Evolutionary conservation across 2,113 vertebrate genomes (phyloP).

Genomic region (Hypomesus transpacificus): DNA sequence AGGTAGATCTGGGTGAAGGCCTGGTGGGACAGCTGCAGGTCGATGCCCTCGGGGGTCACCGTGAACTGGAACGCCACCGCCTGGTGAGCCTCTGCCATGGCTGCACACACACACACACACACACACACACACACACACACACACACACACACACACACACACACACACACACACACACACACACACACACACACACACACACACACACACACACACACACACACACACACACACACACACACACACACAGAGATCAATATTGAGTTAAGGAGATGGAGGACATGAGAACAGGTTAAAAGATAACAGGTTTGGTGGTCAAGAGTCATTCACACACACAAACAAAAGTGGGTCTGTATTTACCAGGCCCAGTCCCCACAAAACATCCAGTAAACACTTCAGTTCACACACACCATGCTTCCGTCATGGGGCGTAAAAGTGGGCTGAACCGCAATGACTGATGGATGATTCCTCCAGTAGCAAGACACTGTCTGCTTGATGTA

Average conservation of each 20-base stretch:
- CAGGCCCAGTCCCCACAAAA: no score
- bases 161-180: not conserved
- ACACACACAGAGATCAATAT: not conserved
- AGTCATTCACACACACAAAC: no score
- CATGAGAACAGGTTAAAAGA: no score
- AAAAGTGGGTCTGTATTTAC: no score
- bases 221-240: not conserved
- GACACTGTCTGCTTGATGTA: slow-evolving; percentile 26
- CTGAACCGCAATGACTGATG: not conserved
- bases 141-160: not conserved
- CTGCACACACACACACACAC: slow-evolving; percentile 14
- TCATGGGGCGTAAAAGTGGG: no score
- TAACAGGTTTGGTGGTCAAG: no score
- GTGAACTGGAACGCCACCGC: slow-evolving; percentile 84
- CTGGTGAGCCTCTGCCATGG: slow-evolving; percentile 88
- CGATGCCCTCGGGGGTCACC: slow-evolving; percentile 74
- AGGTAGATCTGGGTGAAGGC: slow-evolving; percentile 82
- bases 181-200: not conserved
- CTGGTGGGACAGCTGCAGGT: slow-evolving; percentile 74
- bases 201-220: slow-evolving; percentile 2
- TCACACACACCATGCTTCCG: no score
- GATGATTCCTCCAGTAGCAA: slow-evolving; percentile 38
- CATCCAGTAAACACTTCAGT: no score
- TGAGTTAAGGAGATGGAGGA: no score
- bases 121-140: not conserved